Evolutionary conservation across 2,113 vertebrate genomes (phyloP), one percentile per base, ranked within the genome.

Genomic region (Pantherophis guttatus): DNA sequence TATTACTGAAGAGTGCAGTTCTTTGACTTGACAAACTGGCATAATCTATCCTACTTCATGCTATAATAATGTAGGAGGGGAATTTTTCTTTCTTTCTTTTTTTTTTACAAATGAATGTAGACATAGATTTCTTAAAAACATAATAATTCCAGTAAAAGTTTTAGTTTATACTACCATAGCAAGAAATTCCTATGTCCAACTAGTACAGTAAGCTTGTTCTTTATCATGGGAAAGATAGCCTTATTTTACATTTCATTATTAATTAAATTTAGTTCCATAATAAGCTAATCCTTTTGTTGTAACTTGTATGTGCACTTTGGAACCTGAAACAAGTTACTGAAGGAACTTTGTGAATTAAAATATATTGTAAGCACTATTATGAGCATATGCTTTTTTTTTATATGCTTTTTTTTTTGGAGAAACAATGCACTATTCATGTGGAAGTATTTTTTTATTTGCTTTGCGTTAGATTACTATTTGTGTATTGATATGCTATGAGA

Each of bases 161-260:
- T 65, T 89, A 8, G 0, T 15, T 1, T n/a, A 24, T 21, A 75
- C 33, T 91, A 19, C 54, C 54, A 1, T 19, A 48, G 8, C 9
- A 13, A 52, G n/a, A 58, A 24, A 0, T 52, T 90, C 17, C 17
- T n/a, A 33, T 58, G 26, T 62, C 2, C 23, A 29, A 5, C 93
- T 90, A 53, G 48, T 2, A 21, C 44, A 90, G 93, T 11, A 10
- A 54, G 4, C n/a, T 26, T 95, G 90, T 96, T 86, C 90, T 93
- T 12, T 29, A 92, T 90, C 39, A 48, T 4, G 88, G 0, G 19
- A 91, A 95, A 92, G 19, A 12, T 81, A 15, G 90, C 85, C 58
- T 39, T 17, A 85, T 93, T 19, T 11, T 90, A 0, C 85, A 94
- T 95, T 96, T 94, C 55, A 88, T 21, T 58, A 55, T 39, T 33